Conservation (phyloP, 2,888 invertebrate genomes). For the Acleris emargana region DNA sequence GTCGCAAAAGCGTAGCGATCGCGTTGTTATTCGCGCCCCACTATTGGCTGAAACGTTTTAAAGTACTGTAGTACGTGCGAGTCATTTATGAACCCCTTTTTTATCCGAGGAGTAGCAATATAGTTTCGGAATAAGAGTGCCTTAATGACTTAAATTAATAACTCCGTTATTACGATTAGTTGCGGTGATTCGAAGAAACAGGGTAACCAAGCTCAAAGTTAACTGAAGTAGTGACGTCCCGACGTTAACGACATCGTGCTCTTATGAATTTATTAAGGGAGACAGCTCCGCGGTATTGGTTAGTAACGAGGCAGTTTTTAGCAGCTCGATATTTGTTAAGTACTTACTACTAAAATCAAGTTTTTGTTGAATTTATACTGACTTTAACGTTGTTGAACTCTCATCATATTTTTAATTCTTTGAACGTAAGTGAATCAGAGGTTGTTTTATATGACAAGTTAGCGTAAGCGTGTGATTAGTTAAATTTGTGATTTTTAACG, state of each 20-base stretch:
- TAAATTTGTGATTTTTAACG: constrained; percentile 65
- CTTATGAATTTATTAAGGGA: constrained; percentile 32
- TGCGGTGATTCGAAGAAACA: constrained; percentile 32
- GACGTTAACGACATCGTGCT: constrained; percentile 29
- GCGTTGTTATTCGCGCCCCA: neutral
- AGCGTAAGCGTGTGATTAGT: constrained; percentile 49
- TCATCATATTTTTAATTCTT: constrained; percentile 56
- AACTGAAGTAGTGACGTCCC: constrained; percentile 21
- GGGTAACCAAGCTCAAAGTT: constrained; percentile 38
- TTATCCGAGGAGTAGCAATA: neutral
- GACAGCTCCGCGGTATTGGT: constrained; percentile 26
- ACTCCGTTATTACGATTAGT: constrained; percentile 3
- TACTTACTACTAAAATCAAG: constrained; percentile 42
- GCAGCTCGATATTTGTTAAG: constrained; percentile 46
- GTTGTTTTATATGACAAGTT: constrained; percentile 35
- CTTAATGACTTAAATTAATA: constrained; percentile 20
- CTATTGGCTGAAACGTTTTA: neutral
- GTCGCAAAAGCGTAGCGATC: neutral
- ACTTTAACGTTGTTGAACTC: constrained; percentile 73
- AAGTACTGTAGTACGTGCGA: constrained; percentile 1
- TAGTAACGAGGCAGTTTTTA: constrained; percentile 42
- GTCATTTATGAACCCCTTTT: neutral
- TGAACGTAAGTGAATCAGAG: constrained; percentile 47
- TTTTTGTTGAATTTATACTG: constrained; percentile 62
- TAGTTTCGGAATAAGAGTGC: constrained; percentile 17